Percentiles rank a stretch among this genome's conserved stretches.
phyloP scores from a whole-genome alignment of 1,140 invertebrate genomes.

The Chrysomallon squamiferum region DNA sequence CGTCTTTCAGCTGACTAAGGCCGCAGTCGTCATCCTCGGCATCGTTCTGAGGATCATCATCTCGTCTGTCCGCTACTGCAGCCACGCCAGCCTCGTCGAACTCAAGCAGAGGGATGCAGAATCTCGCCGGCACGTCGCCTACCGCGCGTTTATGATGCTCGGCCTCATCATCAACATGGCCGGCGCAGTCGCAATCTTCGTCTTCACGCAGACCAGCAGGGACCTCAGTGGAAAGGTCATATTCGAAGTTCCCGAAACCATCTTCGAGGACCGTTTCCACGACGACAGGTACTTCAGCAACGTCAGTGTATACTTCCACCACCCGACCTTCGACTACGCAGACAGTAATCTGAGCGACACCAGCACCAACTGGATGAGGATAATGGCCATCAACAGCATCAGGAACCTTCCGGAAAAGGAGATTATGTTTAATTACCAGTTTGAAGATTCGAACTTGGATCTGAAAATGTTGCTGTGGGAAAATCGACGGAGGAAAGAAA shows the following conservation, averaged over 20 bases:
- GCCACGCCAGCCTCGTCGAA: constrained; percentile 27
- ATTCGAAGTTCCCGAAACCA: constrained; percentile 40
- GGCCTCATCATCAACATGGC: constrained; percentile 37
- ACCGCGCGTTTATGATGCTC: constrained; percentile 44
- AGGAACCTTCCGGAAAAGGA: constrained; percentile 17
- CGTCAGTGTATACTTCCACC: constrained; percentile 45
- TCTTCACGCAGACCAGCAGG: constrained; percentile 45
- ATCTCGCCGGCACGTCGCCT: constrained; percentile 31
- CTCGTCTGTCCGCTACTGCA: constrained; percentile 39
- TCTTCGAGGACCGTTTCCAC: constrained; percentile 45
- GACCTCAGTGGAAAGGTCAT: constrained; percentile 34
- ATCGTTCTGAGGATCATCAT: constrained; percentile 43
- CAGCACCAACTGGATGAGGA: constrained; percentile 26
- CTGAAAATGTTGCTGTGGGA: constrained; percentile 30
- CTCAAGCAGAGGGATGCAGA: constrained; percentile 19
- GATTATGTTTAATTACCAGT: constrained; percentile 30
- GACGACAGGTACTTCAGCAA: constrained; percentile 50
- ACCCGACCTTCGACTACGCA: constrained; percentile 28
- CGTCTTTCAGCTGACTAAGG: constrained; percentile 50
- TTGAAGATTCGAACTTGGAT: constrained; percentile 18
- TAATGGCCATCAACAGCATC: constrained; percentile 38
- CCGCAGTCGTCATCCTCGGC: constrained; percentile 40
- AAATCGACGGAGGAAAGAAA: background rate
- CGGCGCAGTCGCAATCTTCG: constrained; percentile 41
- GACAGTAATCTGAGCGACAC: constrained; percentile 9